phyloP scores from a whole-genome alignment of 2,113 vertebrate genomes.

The Prunella fulvescens region DNA sequence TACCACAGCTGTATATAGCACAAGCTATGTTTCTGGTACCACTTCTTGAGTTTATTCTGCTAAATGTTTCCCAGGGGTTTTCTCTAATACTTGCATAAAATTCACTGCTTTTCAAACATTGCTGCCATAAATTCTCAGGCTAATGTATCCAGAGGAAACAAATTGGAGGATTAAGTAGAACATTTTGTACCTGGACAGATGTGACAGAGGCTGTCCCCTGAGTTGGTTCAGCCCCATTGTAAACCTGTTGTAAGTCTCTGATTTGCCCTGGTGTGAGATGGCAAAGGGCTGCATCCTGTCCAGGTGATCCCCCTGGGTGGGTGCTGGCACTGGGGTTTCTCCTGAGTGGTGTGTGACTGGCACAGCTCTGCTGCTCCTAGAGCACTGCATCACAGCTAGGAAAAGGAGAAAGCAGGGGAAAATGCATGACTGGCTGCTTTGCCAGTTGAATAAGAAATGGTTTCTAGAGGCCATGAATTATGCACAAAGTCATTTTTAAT shows the following conservation, averaged over 20 bases:
- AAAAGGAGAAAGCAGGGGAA: background rate
- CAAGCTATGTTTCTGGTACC: background rate
- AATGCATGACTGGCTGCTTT: background rate
- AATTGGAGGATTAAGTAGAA: background rate
- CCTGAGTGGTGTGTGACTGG: background rate
- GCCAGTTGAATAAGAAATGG: background rate
- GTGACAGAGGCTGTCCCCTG: background rate
- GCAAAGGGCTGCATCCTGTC: background rate
- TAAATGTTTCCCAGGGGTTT: background rate
- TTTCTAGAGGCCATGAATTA: constrained; percentile 36
- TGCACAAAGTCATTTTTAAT: background rate
- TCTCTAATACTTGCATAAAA: background rate
- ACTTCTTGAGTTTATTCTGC: background rate
- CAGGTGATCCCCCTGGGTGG: background rate
- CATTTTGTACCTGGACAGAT: background rate
- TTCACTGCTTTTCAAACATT: background rate
- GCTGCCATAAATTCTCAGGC: background rate
- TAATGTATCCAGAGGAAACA: background rate
- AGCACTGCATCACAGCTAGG: background rate
- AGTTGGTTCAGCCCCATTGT: background rate
- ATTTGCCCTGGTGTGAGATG: background rate
- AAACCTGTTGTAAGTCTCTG: background rate
- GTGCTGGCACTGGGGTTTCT: background rate
- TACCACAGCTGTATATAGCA: background rate
- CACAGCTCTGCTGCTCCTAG: background rate